Base-by-base conservation (phyloP, 2,797 vertebrate genomes). In the Aeoliscus strigatus region DNA sequence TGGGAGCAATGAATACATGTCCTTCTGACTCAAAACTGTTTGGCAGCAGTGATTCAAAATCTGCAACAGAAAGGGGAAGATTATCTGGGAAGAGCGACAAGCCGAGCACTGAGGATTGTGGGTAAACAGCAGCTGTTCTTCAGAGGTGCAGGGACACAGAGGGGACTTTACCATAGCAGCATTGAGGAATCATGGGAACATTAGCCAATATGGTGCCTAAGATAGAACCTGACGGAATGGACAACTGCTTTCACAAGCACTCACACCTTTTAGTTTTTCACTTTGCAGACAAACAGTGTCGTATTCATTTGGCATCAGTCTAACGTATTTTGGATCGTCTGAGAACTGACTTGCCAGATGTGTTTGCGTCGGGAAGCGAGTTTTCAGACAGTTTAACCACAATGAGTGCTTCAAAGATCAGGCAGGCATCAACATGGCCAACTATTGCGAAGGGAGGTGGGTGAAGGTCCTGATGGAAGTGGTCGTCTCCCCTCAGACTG, bases 11-110 rank as follows among this genome's bases (percentile, higher is more conserved):
- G 93, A 98, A 97, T 80, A 98, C 94, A 92, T 95, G 96, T 91
- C 96, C 96, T 90, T 96, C 95, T 87, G 94, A 95, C 88, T 98
- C 96, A 96, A 98, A 98, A 91, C 88, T 96, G 93, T 92, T 91
- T 90, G 95, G 95, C 91, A 98, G 94, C 91, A 98, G 92, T 90
- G 91, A 96, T 87, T 98, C 96, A 98, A 98, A 98, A 97, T 98
- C 95, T 98, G 96, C 92, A 98, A 98, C 90, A 98, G 93, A 98
- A 94, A 97, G 81, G 91, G 91, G 87, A 89, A 91, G 87, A 90
- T 97, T 96, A 95, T 92, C 90, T 46, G 80, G 92, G 86, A 78
- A 78, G 80, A 70, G 48, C 70, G 63, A 82, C 66, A 82, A 75
- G 81, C 57, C 77, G 84, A 84, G 85, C 85, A 77, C 69, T 44